Evolutionary conservation across 1,140 invertebrate genomes (phyloP), one percentile per base, ranked within the genome.

Genomic region (Venturia canescens): DNA sequence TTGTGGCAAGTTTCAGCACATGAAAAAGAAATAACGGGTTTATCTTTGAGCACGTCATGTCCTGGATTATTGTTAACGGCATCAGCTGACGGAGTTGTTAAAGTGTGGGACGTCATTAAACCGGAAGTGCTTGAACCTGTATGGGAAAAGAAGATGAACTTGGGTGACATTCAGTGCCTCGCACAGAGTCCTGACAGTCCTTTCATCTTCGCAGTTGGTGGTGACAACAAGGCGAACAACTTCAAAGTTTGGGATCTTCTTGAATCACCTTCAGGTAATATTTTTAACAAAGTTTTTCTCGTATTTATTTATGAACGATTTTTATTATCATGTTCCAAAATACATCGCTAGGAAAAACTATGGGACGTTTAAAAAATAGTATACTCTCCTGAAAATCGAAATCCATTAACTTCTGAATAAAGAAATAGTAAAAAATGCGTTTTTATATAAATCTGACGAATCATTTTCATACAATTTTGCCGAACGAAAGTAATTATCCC

Each of bases 1-100:
- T 80, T 99, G 23, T 98, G 96, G 96, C 94, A 94, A 50, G 86
- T 97, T 3, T 91, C 94, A 80, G 96, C 96, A 5, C 97, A 98
- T 88, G 93, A 94, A 77, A 94, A 97, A 84, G 96, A 97, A 92
- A 94, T 98, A 26, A 96, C 96, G 84, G 96, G 96, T 84, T 89
- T 97, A 34, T 93, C 93, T 71, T 88, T 96, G 44, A 97, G 95
- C 87, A 89, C 93, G 15, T 91, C 93, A 66, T 94, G 95, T 75
- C 94, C 94, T 13, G 95, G 96, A 1, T 91, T 95, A 44, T 91
- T 98, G 86, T 91, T 97, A 7, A 96, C 96, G 1, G 91, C 93
- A 23, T 95, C 96, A 16, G 93, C 93, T 21, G 97, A 98, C 89
- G 94, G 96, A 78, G 92, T 91, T 15, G 87, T 97, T 2, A 97